Evolutionary conservation across 1,140 invertebrate genomes (phyloP).

Genomic region (Drosophila nasuta): DNA sequence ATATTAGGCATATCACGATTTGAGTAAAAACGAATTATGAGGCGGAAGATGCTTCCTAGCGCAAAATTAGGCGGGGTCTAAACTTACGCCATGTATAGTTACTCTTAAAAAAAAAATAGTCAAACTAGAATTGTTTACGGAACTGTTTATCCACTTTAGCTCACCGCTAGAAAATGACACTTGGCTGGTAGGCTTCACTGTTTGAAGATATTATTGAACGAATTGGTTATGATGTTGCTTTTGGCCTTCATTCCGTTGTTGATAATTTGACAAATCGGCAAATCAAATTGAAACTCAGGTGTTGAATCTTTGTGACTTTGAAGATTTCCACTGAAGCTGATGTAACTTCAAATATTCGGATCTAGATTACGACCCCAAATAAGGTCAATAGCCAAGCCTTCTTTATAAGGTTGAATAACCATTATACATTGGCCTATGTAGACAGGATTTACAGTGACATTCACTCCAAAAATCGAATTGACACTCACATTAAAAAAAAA

Average conservation of each 20-base stretch:
- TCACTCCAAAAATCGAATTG: too few species aligned
- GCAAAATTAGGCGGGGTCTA: background rate
- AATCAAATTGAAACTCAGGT: background rate
- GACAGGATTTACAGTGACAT: too few species aligned
- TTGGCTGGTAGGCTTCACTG: conserved; percentile 12
- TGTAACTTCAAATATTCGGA: too few species aligned
- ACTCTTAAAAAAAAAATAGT: background rate
- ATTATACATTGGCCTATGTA: too few species aligned
- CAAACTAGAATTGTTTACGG: background rate
- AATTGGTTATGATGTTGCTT: conserved; percentile 5
- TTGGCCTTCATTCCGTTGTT: conserved; percentile 11
- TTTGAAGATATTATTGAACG: background rate
- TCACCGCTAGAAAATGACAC: conserved; percentile 4
- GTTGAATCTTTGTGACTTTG: too few species aligned
- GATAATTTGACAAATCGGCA: conserved; percentile 9
- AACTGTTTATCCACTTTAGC: background rate
- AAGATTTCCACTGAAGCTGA: too few species aligned
- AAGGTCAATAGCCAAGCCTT: too few species aligned
- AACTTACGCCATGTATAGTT: conserved; percentile 4
- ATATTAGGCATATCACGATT: background rate
- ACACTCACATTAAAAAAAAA: too few species aligned
- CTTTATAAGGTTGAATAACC: too few species aligned
- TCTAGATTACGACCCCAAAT: too few species aligned
- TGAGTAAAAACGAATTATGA: background rate
- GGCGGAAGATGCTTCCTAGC: background rate